Evolutionary conservation across 2,113 vertebrate species (phyloP), one percentile per base, ranked within the genome.

Genomic region (Anarhynchus alexandrinus): DNA sequence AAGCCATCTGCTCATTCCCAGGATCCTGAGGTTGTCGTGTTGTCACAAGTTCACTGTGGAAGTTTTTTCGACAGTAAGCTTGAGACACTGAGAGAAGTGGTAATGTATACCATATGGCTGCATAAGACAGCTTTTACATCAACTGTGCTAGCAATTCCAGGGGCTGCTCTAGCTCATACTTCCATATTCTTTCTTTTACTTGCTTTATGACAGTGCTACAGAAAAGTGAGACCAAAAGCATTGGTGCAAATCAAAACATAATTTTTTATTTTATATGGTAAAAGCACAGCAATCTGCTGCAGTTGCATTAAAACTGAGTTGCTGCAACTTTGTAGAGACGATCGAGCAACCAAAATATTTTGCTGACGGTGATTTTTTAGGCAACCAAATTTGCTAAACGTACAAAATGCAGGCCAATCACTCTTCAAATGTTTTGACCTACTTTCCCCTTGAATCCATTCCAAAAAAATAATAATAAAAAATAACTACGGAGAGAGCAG

Each of bases 391-490:
- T 94, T 97, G 97, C 96, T 94, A 96, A 95, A 85, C 67, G 67
- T 90, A 96, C 96, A 94, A 97, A 96, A 96, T 57, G 38, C 87
- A 70, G 71, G 74, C 97, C 91, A 97, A 91, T 88, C 78, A 10
- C 86, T 95, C 62, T 93, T 93, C 66, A 95, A 83, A 93, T 82
- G 83, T 97, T 93, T 91, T 97, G 94, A 97, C 97, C 96, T 97
- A 97, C 96, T 97, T 97, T 97, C 54, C 80, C 74, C 95, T 97
- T 97, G 95, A 97, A 96, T 9, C 21, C 18, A 64, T 92, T 97
- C 85, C 96, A 96, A 94, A 95, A 92, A 94, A 93, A 96, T 89
- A 94, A 85, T 90, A 96, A 97, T 95, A 95, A 97, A 93, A 96
- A 96, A 97, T 94, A 97, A 91, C 96, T 94, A 95, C 83, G 80